These are phyloP conservation scores for Torymus auratus DNA, from an alignment of 2,888 invertebrate species.

Conservation along the genomic window DNA sequence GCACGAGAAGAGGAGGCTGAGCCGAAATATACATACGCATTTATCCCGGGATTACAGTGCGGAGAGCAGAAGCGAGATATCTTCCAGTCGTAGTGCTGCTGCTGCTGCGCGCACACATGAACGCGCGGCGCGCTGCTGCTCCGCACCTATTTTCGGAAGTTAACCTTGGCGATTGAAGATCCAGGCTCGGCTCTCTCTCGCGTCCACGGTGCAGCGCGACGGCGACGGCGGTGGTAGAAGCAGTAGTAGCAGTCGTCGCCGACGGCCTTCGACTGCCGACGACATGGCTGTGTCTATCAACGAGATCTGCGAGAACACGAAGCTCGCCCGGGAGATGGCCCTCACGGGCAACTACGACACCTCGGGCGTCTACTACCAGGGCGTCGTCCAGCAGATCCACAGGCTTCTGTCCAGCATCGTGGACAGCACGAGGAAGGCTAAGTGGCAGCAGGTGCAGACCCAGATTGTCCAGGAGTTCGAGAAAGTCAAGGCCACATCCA, in stretches of 20 bases:
- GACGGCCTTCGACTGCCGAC: not conserved
- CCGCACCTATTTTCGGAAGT: conserved; percentile 54
- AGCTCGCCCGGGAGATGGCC: conserved; percentile 95
- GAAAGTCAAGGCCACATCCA: conserved; percentile 89
- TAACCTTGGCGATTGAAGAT: conserved; percentile 50
- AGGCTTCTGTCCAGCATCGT: conserved; percentile 87
- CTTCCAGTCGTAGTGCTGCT: no score
- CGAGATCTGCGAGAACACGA: conserved; percentile 96
- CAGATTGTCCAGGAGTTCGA: conserved; percentile 94
- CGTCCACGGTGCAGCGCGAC: no score
- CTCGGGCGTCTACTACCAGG: conserved; percentile 94
- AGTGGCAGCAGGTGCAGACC: conserved; percentile 95
- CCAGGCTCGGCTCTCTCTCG: no score
- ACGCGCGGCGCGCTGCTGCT: not conserved
- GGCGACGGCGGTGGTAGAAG: no score
- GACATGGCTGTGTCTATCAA: conserved; percentile 91
- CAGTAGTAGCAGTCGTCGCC: no score
- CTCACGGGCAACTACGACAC: conserved; percentile 97
- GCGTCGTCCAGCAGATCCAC: conserved; percentile 93
- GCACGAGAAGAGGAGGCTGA: not conserved
- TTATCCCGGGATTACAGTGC: no score
- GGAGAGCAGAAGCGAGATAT: no score
- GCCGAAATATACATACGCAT: no score
- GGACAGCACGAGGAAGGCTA: conserved; percentile 88
- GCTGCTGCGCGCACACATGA: not conserved